Conservation (phyloP, 2,888 invertebrate genomes). For the Fragum whitleyi region DNA sequence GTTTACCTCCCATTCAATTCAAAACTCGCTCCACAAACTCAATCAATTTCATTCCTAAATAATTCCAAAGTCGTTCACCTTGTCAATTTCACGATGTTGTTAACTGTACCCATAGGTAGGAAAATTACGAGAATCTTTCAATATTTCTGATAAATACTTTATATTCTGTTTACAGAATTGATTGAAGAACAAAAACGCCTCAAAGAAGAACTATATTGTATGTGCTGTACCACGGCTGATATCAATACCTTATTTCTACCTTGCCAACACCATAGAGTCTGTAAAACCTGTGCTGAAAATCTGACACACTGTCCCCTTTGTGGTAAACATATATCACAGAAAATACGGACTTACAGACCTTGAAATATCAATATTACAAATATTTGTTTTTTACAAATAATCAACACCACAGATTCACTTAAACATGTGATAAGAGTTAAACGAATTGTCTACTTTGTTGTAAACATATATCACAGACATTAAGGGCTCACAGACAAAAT, state of each 20-base stretch:
- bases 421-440: no score
- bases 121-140: no score
- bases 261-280: background rate
- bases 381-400: no score
- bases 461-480: background rate
- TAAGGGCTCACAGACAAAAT: background rate
- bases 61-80: no score
- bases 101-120: no score
- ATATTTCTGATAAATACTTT: no score
- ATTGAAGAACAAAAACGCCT: background rate
- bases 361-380: background rate
- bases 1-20: no score
- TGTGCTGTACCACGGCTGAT: background rate
- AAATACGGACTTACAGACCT: conserved; percentile 6
- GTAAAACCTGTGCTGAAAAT: background rate
- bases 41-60: no score
- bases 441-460: background rate
- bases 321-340: background rate
- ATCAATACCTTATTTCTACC: background rate
- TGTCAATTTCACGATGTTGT: no score
- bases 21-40: no score
- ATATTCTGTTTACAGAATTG: background rate
- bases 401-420: no score
- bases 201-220: background rate
- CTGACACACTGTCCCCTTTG: background rate